Percentiles rank a stretch among this genome's conserved stretches.
Conservation (phyloP, 2,888 invertebrate genomes). For the Calameuta idolon region DNA sequence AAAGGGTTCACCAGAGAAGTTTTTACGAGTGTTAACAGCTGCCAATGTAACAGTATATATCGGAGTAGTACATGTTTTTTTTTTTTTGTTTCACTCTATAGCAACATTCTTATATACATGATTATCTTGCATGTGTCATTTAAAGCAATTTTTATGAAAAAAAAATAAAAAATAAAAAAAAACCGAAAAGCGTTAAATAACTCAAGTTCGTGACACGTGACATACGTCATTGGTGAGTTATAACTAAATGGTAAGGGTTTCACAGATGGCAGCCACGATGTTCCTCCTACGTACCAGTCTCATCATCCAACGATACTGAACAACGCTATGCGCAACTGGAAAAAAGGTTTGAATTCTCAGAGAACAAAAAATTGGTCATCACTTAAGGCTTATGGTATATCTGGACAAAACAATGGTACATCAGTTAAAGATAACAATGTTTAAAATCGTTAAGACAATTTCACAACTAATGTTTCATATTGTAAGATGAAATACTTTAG, state of each 20-base stretch:
- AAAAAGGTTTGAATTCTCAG: conserved; percentile 61
- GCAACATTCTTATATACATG: not conserved
- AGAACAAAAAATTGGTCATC: conserved; percentile 25
- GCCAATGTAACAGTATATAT: not conserved
- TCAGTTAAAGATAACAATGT: not conserved
- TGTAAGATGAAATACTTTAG: not conserved
- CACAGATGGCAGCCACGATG: conserved; percentile 64
- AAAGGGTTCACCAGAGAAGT: not conserved
- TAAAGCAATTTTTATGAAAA: not conserved
- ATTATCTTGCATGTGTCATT: not conserved
- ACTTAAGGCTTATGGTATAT: conserved; percentile 31
- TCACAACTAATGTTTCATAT: not conserved
- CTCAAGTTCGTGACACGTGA: not conserved
- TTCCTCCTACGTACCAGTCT: conserved; percentile 62
- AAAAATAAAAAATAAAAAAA: not conserved
- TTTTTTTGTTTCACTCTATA: not conserved
- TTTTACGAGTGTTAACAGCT: not conserved
- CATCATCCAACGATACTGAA: conserved; percentile 62
- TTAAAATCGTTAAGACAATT: not conserved
- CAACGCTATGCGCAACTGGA: conserved; percentile 63
- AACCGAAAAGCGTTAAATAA: not conserved
- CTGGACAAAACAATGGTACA: conserved; percentile 34
- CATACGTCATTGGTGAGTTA: conserved; percentile 40
- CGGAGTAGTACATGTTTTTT: not conserved
- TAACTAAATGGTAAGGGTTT: conserved; percentile 62